Evolutionary conservation across 2,888 invertebrate genomes (phyloP), one percentile per base, ranked within the genome.

Genomic region (Drosophila antonietae): DNA sequence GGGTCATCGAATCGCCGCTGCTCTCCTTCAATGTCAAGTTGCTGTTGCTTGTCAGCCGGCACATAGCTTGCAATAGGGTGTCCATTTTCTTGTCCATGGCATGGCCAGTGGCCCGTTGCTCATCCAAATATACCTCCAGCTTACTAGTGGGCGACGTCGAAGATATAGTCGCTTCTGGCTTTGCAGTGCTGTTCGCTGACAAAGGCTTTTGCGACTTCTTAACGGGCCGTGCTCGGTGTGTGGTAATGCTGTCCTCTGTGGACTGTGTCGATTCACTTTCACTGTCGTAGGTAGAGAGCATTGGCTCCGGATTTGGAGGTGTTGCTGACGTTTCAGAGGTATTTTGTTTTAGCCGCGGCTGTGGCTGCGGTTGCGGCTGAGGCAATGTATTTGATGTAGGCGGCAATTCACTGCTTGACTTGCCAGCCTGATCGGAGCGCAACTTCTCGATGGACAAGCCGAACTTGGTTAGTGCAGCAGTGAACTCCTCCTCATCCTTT

Each of bases 81-180:
- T 85, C 86, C 71, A 80, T 70, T 23, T 82, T 82, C 39, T 58
- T 56, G 14, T 76, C 80, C 33, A 84, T 71, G 4, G 57, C 31
- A 8, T 58, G 39, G 1, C 72, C 73, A 0, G 51, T 57, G 44
- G 58, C 55, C 3, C 82, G 71, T 28, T 76, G 71, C 55, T 81
- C 68, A 15, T 67, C 69, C 9, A 78, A 9, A 52, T 65, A 77
- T 2, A 10, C 7, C 28, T 73, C 69, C n/a, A 77, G 55, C 4
- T 68, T 44, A n/a, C 52, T 58, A 8, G 28, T n/a, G 18, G 35
- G 31, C n/a, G 10, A 2, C 15, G 14, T 7, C 2, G 18, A 0
- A 0, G 15, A 14, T 1, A 15, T 1, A 5, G 2, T 49, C 7
- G 52, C 28, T 6, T 59, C 41, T 1, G 14, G n/a, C n/a, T 28